Base-by-base conservation (phyloP, 2,797 vertebrate species). In the Xenopus petersii region DNA sequence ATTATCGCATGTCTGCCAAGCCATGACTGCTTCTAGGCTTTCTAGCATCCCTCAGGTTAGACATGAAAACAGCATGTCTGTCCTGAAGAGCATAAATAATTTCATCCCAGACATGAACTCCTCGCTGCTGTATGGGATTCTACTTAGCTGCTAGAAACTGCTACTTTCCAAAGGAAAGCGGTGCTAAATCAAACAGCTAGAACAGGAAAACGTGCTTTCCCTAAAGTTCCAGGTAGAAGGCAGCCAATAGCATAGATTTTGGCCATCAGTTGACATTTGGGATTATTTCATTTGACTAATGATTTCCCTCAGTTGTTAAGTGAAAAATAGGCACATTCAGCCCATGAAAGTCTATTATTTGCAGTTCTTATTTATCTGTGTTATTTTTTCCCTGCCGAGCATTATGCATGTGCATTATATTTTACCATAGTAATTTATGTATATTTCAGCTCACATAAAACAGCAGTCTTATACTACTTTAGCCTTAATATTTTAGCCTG, bases 341-440 rank as follows among this genome's bases (percentile, higher is more conserved):
- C 2, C 26, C 58, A 68, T 64, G 48, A 64, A 72, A 49, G 48
- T 54, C 65, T 67, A 71, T 77, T 73, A 73, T 77, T 73, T 68
- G 63, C 67, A 64, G 30, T 62, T 73, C 59, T 67, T 69, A 78
- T 78, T 78, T 78, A 78, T 73, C 46, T 26, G 60, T 73, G 70
- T 78, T 77, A 68, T 73, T 68, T 73, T 77, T 77, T 62, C 46
- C 75, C 75, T 47, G 62, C 75, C 63, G 70, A 68, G 70, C 56
- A 33, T 8, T 73, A 55, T 24, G 49, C 48, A 60, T 69, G 67
- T 64, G 54, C 49, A 64, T 73, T 21, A 61, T 13, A 46, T 59
- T 73, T 58, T 73, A 17, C 24, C 42, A 48, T 36, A 47, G 47
- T 78, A 78, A 73, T 73, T 73, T 69, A 78, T 78, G 75, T 78